These are phyloP conservation scores for Torymus auratus DNA, from an alignment of 2,888 invertebrate species.

Conservation along the genomic window DNA sequence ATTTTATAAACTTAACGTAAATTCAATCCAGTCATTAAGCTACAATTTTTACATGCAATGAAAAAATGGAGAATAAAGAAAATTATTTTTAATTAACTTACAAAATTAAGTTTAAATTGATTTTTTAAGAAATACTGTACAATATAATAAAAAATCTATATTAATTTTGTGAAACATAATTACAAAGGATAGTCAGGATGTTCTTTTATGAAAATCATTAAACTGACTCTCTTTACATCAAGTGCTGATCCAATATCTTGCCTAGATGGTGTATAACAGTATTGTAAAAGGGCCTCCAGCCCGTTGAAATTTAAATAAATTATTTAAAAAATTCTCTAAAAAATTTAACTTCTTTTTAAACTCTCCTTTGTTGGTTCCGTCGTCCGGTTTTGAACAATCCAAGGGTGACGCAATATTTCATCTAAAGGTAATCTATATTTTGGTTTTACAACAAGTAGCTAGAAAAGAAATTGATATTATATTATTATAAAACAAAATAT, in stretches of 20 bases:
- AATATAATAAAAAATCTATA: constrained; percentile 8
- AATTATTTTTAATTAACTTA: constrained; percentile 4
- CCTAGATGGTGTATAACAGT: constrained; percentile 93
- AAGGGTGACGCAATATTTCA: constrained; percentile 87
- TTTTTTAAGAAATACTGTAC: not conserved
- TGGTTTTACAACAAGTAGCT: constrained; percentile 87
- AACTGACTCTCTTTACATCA: constrained; percentile 92
- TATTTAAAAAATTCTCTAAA: not conserved
- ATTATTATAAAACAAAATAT: constrained; percentile 23
- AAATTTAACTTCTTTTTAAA: constrained; percentile 33
- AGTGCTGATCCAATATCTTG: constrained; percentile 93
- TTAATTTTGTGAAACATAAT: constrained; percentile 20
- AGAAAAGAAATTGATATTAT: constrained; percentile 58
- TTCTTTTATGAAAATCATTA: constrained; percentile 91
- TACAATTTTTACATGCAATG: constrained; percentile 13
- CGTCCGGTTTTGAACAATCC: constrained; percentile 81
- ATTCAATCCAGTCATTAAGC: too few species aligned
- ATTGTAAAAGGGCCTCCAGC: too few species aligned
- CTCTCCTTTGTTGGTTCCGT: constrained; percentile 63
- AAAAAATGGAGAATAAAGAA: constrained; percentile 11
- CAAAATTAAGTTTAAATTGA: not conserved
- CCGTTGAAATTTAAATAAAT: too few species aligned
- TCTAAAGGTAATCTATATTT: constrained; percentile 85
- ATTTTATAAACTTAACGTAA: not conserved
- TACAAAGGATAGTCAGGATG: constrained; percentile 84